Conservation (phyloP, 1,140 invertebrate species). For the Pantala flavescens region DNA sequence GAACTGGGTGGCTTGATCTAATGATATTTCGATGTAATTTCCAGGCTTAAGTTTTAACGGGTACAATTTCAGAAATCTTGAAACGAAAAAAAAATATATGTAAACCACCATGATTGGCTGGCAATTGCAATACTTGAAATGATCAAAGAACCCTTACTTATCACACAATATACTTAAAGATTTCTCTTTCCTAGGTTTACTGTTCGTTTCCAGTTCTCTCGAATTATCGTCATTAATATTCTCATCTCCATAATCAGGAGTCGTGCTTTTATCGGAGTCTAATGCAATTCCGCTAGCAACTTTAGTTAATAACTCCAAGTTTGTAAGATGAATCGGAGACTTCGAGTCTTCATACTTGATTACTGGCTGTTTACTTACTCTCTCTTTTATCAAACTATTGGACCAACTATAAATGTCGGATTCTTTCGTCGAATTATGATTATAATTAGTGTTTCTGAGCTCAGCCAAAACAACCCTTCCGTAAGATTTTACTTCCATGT, state of each 20-base stretch:
- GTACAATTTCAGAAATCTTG: constrained; percentile 44
- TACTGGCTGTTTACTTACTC: too few species aligned
- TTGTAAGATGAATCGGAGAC: not conserved
- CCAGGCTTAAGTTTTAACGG: constrained; percentile 34
- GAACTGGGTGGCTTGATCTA: constrained; percentile 42
- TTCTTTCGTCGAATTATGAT: too few species aligned
- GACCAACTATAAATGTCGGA: too few species aligned
- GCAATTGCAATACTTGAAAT: not conserved
- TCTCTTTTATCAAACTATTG: too few species aligned
- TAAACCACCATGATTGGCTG: too few species aligned
- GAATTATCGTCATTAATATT: not conserved
- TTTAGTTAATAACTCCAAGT: not conserved
- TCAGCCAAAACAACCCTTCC: not conserved
- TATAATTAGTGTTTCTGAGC: not conserved
- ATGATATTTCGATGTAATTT: constrained; percentile 37
- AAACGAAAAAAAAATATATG: constrained; percentile 28
- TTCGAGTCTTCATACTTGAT: not conserved
- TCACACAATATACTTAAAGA: constrained; percentile 47
- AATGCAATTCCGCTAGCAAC: not conserved
- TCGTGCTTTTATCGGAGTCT: not conserved
- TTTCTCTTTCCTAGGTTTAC: constrained; percentile 41
- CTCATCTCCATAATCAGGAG: not conserved
- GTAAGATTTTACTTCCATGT: too few species aligned
- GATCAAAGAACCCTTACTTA: constrained; percentile 34
- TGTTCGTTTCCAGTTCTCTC: not conserved